A percentile compares a stretch with the other conserved stretches of the same genome.
Conservation (phyloP, 1,140 invertebrate species). For the Patella vulgata region DNA sequence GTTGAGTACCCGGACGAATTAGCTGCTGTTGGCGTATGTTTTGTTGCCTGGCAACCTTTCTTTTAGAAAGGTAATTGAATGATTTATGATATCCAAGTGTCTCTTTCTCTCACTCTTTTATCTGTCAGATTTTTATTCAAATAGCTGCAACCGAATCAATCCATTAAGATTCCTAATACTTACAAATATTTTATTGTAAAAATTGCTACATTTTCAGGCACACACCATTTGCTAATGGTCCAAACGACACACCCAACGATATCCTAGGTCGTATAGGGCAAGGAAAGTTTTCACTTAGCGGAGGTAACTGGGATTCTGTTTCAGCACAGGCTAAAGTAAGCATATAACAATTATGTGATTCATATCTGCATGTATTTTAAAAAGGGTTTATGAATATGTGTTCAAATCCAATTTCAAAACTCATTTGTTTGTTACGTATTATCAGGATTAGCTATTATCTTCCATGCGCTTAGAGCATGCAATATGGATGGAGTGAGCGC, state of each 20-base stretch:
- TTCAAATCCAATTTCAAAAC: neutral
- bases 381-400: neutral
- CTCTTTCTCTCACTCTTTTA: neutral
- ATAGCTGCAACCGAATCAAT: too few species aligned
- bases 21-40: too few species aligned
- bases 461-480: too few species aligned
- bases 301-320: conserved; percentile 80
- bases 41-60: neutral
- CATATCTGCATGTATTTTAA: neutral
- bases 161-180: too few species aligned
- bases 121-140: too few species aligned
- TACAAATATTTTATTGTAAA: too few species aligned
- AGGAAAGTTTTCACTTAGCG: conserved; percentile 83
- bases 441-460: too few species aligned
- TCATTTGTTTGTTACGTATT: too few species aligned
- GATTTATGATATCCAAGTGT: neutral
- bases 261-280: conserved; percentile 92
- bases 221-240: conserved; percentile 93
- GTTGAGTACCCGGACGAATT: too few species aligned
- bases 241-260: conserved; percentile 89
- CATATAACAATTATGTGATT: too few species aligned
- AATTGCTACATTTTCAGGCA: conserved; percentile 72
- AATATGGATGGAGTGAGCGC: too few species aligned
- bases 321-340: conserved; percentile 82
- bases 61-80: neutral